Percentiles rank a stretch among this genome's conserved stretches.
phyloP scores from a whole-genome alignment of 2,113 vertebrate genomes.

The Halichoerus grypus region DNA sequence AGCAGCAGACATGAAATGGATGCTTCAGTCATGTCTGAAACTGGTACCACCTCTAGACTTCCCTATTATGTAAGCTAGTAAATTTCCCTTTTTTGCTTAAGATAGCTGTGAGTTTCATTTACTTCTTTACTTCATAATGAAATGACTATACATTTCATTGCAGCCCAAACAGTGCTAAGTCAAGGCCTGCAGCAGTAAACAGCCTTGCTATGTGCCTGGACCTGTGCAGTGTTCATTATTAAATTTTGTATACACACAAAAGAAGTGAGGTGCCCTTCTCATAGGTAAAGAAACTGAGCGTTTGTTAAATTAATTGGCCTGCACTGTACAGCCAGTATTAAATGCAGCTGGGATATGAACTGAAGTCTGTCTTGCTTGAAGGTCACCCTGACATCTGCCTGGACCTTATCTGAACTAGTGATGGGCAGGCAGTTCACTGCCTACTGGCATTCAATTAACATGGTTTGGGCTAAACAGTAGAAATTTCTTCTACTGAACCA shows the following conservation, averaged over 20 bases:
- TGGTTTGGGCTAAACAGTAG: background rate
- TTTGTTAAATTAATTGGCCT: background rate
- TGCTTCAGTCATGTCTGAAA: background rate
- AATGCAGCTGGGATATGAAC: background rate
- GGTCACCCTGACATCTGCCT: background rate
- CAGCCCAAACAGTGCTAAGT: background rate
- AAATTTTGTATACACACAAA: background rate
- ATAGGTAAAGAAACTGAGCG: background rate
- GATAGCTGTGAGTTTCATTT: background rate
- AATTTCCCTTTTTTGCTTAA: conserved; percentile 32
- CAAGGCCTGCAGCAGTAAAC: background rate
- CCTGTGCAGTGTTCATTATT: background rate
- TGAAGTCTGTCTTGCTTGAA: background rate
- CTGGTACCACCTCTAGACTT: conserved; percentile 28
- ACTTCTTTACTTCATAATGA: background rate
- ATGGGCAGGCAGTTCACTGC: background rate
- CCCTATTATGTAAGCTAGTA: background rate
- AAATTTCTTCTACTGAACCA: background rate
- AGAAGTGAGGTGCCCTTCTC: background rate
- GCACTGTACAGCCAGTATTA: background rate
- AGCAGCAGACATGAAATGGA: background rate
- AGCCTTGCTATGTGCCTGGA: background rate
- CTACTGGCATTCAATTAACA: background rate
- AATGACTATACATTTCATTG: background rate
- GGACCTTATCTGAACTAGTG: background rate